Percentiles rank a stretch among this genome's conserved stretches.
These are phyloP conservation scores for Oryzias melastigma DNA, from an alignment of 2,113 vertebrate genomes.

Conservation along the genomic window DNA sequence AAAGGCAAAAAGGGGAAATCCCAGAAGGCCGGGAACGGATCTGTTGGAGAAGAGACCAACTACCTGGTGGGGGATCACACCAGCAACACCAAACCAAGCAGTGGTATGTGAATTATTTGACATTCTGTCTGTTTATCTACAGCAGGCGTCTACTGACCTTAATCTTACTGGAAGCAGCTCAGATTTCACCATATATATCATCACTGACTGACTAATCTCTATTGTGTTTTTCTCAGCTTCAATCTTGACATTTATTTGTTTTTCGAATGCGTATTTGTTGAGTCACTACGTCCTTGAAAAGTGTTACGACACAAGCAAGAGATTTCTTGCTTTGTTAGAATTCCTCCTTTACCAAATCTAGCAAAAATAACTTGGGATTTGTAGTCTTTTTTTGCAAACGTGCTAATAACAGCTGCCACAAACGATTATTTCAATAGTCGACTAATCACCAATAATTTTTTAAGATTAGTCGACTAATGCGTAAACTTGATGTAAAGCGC, in stretches of 20 bases:
- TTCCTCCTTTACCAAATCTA: neutral
- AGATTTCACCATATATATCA: constrained; percentile 38
- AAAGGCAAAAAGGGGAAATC: constrained; percentile 65
- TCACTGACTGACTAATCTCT: neutral
- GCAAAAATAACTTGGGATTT: neutral
- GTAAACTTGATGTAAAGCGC: too few relatives aligned
- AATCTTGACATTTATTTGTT: neutral
- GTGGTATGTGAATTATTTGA: constrained; percentile 46
- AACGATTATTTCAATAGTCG: too few relatives aligned
- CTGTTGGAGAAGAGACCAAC: constrained; percentile 89
- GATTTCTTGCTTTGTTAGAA: constrained; percentile 13
- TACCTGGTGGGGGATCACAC: constrained; percentile 85
- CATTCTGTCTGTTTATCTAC: constrained; percentile 1
- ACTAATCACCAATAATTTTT: too few relatives aligned
- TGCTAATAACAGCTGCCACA: too few relatives aligned
- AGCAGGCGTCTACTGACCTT: neutral
- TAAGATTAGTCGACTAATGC: too few relatives aligned
- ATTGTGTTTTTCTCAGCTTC: neutral
- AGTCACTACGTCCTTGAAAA: constrained; percentile 21
- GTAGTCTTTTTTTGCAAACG: neutral
- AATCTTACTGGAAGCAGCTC: constrained; percentile 11
- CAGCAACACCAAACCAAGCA: constrained; percentile 70
- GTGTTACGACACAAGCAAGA: neutral
- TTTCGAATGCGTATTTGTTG: constrained; percentile 17
- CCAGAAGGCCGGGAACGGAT: constrained; percentile 58